Conservation (phyloP, 2,113 vertebrate species). For the Benitochromis conjunctus region DNA sequence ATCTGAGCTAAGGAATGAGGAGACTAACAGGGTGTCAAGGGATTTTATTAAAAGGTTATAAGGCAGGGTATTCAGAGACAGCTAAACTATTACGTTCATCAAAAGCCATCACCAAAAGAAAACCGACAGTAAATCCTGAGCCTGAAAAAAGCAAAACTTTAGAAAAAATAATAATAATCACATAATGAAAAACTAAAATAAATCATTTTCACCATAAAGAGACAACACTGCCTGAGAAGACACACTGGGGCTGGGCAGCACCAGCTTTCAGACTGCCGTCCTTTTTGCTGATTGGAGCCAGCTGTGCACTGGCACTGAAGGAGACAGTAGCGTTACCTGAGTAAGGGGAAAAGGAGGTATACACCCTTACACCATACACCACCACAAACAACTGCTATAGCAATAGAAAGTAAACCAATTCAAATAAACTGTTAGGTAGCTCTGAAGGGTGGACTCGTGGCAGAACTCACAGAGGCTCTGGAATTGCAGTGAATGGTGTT, state of each 20-base stretch:
- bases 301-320: neutral
- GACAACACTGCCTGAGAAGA: fast-evolving
- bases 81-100: neutral
- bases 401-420: too few relatives aligned
- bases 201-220: neutral
- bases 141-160: fast-evolving
- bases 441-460: too few relatives aligned
- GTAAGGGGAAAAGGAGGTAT: fast-evolving
- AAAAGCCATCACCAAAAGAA: neutral
- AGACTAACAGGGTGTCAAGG: too few relatives aligned
- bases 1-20: neutral
- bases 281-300: neutral
- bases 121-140: neutral
- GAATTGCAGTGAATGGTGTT: too few relatives aligned
- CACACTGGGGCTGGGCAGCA: neutral
- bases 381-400: neutral
- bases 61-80: neutral
- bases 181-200: neutral
- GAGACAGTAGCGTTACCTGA: neutral
- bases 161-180: neutral
- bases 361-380: neutral
- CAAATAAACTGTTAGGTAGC: too few relatives aligned
- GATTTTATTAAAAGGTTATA: neutral
- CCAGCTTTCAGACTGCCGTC: neutral
- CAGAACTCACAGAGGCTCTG: too few relatives aligned